phyloP scores from a whole-genome alignment of 1,140 invertebrate genomes.

The Philotrypesis tridentata region DNA sequence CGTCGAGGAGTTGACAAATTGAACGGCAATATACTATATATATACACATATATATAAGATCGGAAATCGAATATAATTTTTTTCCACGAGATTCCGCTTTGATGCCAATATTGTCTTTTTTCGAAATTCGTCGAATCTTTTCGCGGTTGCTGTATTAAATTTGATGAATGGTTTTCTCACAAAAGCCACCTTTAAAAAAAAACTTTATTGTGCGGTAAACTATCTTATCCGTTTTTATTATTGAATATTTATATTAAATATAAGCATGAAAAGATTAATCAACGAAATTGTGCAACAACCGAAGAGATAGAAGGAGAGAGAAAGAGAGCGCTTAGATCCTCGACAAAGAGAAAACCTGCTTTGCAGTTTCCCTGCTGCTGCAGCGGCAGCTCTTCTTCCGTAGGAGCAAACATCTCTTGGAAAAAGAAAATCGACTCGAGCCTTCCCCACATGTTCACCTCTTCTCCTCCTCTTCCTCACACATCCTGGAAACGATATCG shows the following conservation, averaged over 20 bases:
- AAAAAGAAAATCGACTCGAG: slow-evolving; percentile 5
- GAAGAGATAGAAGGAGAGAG: background rate
- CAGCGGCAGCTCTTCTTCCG: background rate
- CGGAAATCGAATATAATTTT: background rate
- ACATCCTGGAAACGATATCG: slow-evolving; percentile 7
- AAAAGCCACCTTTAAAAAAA: too few relatives aligned
- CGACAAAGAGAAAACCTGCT: background rate
- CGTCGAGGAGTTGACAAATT: slow-evolving; percentile 24
- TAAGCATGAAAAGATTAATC: background rate
- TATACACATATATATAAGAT: background rate
- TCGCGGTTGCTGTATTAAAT: too few relatives aligned
- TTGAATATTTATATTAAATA: too few relatives aligned
- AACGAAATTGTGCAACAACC: background rate
- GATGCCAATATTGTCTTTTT: background rate
- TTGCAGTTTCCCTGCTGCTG: background rate
- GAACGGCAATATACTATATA: background rate
- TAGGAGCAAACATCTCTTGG: background rate
- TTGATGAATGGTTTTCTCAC: too few relatives aligned
- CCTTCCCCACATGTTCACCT: background rate
- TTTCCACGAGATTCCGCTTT: background rate
- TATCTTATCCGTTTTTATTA: too few relatives aligned
- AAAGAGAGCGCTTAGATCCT: background rate
- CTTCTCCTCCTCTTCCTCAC: background rate
- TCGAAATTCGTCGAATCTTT: background rate
- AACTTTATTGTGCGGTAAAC: background rate